Base-by-base conservation (phyloP, 2,888 invertebrate species). In the Drosophila limbata region DNA sequence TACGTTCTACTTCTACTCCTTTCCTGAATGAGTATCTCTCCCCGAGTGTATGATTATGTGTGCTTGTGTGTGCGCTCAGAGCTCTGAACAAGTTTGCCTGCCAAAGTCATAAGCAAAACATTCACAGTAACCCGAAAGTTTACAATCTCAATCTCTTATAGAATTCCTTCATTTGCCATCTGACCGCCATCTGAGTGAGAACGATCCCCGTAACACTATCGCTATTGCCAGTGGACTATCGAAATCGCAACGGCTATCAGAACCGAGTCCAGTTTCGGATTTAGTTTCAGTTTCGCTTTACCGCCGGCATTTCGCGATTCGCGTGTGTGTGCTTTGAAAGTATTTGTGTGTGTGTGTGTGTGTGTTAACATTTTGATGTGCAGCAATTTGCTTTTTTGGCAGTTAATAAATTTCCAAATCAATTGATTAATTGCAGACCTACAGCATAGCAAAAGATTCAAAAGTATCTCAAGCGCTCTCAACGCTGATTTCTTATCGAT, bases 371-470 rank as follows among this genome's bases (percentile, higher is more conserved):
- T 65, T 69, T 66, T 77, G 79, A 84, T 80, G 68, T 84, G 88
- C 42, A 56, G 84, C 86, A 84, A 88, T 88, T 88, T 88, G 81
- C 72, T 85, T 89, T 89, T 91, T 86, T 86, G 85, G 85, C 86
- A 81, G 88, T 87, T 88, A 81, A 90, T 91, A 89, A 90, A 91
- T 90, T 90, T 84, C 71, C 69, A 78, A 89, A 91, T 85, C 84
- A 90, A 91, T 91, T 91, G 90, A 91, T 89, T 89, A 90, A 91
- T 91, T 90, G 89, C 81, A 84, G 84, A 87, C 87, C 90, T 79
- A 84, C 89, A 86, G 82, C 88, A 75, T 48, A 21, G 45, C 25
- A 48, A 45, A 25, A 52, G 57, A 45, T 40, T 40, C 42, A 37
- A 51, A 65, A 31, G 67, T 57, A 55, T 37, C 44, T 77, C 31